These are phyloP conservation scores for Antedon bifida DNA, from an alignment of 35 echinoderm and acorn worm species.

Conservation along the genomic window DNA sequence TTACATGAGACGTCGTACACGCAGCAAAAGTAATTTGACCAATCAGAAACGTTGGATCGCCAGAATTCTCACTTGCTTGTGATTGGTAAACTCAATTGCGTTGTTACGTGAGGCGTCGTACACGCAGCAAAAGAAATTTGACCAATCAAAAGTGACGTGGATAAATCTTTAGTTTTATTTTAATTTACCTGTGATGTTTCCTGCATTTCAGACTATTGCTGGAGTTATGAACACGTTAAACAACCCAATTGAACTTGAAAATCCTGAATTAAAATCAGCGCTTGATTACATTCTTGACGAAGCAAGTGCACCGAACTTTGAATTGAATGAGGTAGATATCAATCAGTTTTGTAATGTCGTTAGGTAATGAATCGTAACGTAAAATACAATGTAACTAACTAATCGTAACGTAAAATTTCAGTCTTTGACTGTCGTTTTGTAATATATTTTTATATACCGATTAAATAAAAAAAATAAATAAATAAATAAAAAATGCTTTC, in stretches of 20 bases:
- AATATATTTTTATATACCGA: neutral
- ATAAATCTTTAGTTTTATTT: too few species aligned
- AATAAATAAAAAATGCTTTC: too few species aligned
- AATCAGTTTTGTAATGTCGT: neutral
- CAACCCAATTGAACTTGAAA: conserved; percentile 8
- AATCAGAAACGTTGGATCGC: too few species aligned
- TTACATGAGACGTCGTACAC: too few species aligned
- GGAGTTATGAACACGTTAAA: conserved; percentile 28
- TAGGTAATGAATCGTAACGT: neutral
- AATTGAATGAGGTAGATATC: conserved; percentile 17
- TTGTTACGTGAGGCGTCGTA: too few species aligned
- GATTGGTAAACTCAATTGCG: too few species aligned
- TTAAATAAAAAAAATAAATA: neutral
- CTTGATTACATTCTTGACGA: conserved; percentile 46
- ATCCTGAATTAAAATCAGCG: conserved; percentile 11
- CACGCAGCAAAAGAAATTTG: too few species aligned
- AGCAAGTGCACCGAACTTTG: conserved; percentile 20
- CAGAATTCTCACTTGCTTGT: too few species aligned
- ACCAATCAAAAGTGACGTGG: too few species aligned
- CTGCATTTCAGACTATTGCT: conserved; percentile 40
- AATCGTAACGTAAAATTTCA: neutral
- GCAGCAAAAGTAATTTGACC: too few species aligned
- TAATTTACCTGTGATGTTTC: too few species aligned
- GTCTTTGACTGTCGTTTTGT: neutral
- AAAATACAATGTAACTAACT: neutral